A percentile compares a stretch with the other conserved stretches of the same genome.
phyloP scores from a whole-genome alignment of 2,888 invertebrate species.

The Apocheima hispidaria region DNA sequence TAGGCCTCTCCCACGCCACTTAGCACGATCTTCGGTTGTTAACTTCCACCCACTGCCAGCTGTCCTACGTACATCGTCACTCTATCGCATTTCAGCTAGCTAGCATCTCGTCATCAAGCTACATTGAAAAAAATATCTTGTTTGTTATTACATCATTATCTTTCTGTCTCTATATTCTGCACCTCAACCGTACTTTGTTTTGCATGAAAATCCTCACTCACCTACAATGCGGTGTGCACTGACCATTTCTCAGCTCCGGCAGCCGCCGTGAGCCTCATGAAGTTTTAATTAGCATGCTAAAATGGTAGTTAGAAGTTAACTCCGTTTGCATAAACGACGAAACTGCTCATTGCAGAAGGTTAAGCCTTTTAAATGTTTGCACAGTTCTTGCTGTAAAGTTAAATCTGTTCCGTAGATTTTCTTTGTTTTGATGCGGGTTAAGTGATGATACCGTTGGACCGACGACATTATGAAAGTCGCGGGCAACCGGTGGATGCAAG shows the following conservation, averaged over 20 bases:
- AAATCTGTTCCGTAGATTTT: constrained; percentile 10
- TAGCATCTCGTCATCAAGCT: too few relatives aligned
- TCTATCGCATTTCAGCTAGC: too few relatives aligned
- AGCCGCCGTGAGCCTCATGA: constrained; percentile 19
- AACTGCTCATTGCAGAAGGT: constrained; percentile 17
- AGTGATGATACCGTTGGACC: too few relatives aligned
- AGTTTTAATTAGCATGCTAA: constrained; percentile 33
- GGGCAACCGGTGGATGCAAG: too few relatives aligned
- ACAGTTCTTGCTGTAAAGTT: constrained; percentile 19
- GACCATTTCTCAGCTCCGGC: constrained; percentile 29
- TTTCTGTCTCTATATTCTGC: background rate
- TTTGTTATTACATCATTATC: too few relatives aligned
- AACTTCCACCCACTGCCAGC: too few relatives aligned
- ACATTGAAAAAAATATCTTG: too few relatives aligned
- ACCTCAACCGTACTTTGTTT: constrained; percentile 43
- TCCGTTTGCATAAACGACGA: constrained; percentile 23
- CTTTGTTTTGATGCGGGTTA: constrained; percentile 9
- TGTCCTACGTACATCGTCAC: too few relatives aligned
- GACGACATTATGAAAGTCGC: too few relatives aligned
- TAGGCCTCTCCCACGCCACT: too few relatives aligned
- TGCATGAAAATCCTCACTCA: constrained; percentile 53
- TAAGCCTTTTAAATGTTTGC: constrained; percentile 9
- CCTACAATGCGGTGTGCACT: constrained; percentile 30
- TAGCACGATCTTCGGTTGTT: too few relatives aligned
- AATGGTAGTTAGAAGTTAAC: constrained; percentile 29